phyloP scores from a whole-genome alignment of 2,888 invertebrate species.

The Eupelmus urozonus region DNA sequence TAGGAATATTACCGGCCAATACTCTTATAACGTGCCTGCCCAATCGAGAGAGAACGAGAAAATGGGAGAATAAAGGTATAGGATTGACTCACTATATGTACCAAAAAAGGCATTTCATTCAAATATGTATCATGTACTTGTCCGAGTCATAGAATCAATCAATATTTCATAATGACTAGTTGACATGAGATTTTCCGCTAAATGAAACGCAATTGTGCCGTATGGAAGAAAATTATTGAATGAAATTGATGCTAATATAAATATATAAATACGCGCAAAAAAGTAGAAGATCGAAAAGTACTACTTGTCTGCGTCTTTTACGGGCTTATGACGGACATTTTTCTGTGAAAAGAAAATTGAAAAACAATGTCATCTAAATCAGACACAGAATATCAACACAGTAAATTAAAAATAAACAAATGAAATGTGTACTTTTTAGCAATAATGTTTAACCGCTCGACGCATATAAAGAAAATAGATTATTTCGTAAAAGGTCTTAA shows the following conservation, averaged over 20 bases:
- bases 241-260: constrained; percentile 25
- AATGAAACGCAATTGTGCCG: constrained; percentile 9
- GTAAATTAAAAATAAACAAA: constrained; percentile 26
- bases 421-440: constrained; percentile 53
- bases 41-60: constrained; percentile 50
- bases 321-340: constrained; percentile 20
- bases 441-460: constrained; percentile 52
- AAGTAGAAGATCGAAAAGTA: constrained; percentile 27
- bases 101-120: constrained; percentile 46
- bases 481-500: constrained; percentile 37
- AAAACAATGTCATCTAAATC: constrained; percentile 20
- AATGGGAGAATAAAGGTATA: constrained; percentile 54
- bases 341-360: constrained; percentile 20
- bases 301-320: constrained; percentile 36
- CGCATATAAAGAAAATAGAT: constrained; percentile 32
- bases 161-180: constrained; percentile 49
- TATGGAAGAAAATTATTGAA: constrained; percentile 13
- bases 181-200: constrained; percentile 40
- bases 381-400: constrained; percentile 9
- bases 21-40: constrained; percentile 60
- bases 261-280: constrained; percentile 10
- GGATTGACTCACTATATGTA: constrained; percentile 54
- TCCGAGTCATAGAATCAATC: constrained; percentile 50
- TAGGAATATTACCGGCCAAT: constrained; percentile 51
- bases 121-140: constrained; percentile 48